Evolutionary conservation across 2,113 vertebrate species (phyloP), one percentile per base, ranked within the genome.

Genomic region (Australoheros scitulus): DNA sequence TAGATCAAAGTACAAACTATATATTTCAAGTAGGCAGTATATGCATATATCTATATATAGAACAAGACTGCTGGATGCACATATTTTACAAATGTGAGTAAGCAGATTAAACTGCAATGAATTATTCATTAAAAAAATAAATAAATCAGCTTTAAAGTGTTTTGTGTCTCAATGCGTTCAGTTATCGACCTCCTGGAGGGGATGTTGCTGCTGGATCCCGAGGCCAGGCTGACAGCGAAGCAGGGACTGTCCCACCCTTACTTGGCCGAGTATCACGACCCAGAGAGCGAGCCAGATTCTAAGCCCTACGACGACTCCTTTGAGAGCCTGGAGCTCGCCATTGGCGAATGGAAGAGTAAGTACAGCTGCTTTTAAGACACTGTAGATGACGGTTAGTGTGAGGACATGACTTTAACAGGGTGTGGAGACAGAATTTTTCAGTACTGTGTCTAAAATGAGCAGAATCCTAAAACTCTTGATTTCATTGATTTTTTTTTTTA

Each of bases 311-410:
- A 97, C 1, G 96, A 97, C 88, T 96, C 96, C 5, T 96, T 96
- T 6, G 96, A 97, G 90, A 96, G 86, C 84, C 41, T 96, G 79
- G 94, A 96, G 79, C 94, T 96, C 11, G 89, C 79, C 0, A 52
- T 96, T n/a, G 93, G 92, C 6, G 96, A 97, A 82, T 96, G 96
- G 96, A 97, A 96, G 82, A 96, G 96, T 96, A 81, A 92, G 95
- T 88, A 3, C 5, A 5, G 17, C 1, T 17, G 57, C 43, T 32
- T 72, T 18, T 52, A 52, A 6, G 65, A 72, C 43, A 26, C 26
- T 29, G 43, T 24, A 70, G 64, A 29, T 18, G 24, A 50, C 18
- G 65, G 24, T 50, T 3, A 9, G 7, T 17, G 29, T 34, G 14
- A 61, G 26, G 59, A 7, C 17, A 7, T 43, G 17, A 32, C 0